Evolutionary conservation across 2,113 vertebrate species (phyloP).

Genomic region (Glareola pratincola): DNA sequence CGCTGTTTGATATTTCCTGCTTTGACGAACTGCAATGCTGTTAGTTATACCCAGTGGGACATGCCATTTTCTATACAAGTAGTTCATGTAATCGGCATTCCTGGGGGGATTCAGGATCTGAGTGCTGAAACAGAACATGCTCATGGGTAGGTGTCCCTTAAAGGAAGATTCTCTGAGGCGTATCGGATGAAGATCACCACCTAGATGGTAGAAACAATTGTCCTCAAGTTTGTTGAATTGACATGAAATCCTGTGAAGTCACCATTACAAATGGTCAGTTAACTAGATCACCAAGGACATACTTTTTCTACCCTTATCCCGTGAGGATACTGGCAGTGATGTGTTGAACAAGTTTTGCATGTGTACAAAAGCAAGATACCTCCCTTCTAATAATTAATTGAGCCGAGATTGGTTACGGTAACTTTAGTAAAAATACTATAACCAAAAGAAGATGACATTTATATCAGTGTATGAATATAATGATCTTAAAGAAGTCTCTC

Average conservation of each 20-base stretch:
- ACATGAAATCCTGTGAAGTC: background rate
- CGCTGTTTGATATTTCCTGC: background rate
- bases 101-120: background rate
- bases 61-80: background rate
- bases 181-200: background rate
- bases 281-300: background rate
- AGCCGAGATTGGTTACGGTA: background rate
- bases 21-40: background rate
- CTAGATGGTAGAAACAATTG: background rate
- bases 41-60: background rate
- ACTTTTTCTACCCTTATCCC: background rate
- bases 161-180: background rate
- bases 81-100: background rate
- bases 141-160: fast-evolving
- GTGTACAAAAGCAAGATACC: background rate
- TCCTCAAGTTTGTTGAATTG: background rate
- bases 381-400: background rate
- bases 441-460: background rate
- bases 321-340: background rate
- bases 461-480: background rate
- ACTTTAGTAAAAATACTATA: background rate
- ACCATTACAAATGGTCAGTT: background rate
- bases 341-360: background rate
- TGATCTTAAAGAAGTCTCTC: background rate
- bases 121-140: background rate